Evolutionary conservation across 2,888 invertebrate species (phyloP).

Genomic region (Mythimna pallens): DNA sequence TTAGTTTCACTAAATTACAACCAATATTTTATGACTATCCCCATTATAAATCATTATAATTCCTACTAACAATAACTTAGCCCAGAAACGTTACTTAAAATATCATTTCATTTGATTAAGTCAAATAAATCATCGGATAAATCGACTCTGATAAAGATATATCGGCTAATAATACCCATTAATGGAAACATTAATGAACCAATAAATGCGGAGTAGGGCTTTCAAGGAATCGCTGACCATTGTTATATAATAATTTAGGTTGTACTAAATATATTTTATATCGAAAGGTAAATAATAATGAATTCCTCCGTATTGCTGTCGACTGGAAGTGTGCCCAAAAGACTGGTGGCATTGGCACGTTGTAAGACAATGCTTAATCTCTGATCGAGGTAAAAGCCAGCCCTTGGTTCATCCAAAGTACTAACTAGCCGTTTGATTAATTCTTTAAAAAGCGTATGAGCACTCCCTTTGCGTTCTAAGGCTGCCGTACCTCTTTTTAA

Average conservation of each 20-base stretch:
- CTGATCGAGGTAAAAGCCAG: too few species aligned
- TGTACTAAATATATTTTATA: slow-evolving; percentile 11
- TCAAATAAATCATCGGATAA: slow-evolving; percentile 57
- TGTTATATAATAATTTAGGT: slow-evolving; percentile 23
- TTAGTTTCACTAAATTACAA: slow-evolving; percentile 1
- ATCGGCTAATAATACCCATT: slow-evolving; percentile 52
- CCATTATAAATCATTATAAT: slow-evolving; percentile 28
- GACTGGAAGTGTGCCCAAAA: too few species aligned
- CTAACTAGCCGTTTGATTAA: too few species aligned
- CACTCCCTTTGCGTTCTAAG: too few species aligned
- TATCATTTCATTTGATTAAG: slow-evolving; percentile 53
- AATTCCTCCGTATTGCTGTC: too few species aligned
- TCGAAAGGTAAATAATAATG: not conserved
- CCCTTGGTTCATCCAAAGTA: too few species aligned
- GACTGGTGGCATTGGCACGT: too few species aligned
- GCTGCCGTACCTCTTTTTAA: too few species aligned
- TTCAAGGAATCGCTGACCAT: slow-evolving; percentile 25
- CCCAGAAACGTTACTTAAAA: slow-evolving; percentile 30
- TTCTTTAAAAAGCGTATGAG: too few species aligned
- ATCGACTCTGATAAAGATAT: slow-evolving; percentile 57
- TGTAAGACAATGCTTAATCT: too few species aligned
- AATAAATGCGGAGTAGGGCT: slow-evolving; percentile 36
- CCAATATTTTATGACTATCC: not conserved
- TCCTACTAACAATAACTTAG: slow-evolving; percentile 27
- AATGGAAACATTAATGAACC: slow-evolving; percentile 45